Base-by-base conservation (phyloP, 2,797 vertebrate genomes). In the Platalea minor region DNA sequence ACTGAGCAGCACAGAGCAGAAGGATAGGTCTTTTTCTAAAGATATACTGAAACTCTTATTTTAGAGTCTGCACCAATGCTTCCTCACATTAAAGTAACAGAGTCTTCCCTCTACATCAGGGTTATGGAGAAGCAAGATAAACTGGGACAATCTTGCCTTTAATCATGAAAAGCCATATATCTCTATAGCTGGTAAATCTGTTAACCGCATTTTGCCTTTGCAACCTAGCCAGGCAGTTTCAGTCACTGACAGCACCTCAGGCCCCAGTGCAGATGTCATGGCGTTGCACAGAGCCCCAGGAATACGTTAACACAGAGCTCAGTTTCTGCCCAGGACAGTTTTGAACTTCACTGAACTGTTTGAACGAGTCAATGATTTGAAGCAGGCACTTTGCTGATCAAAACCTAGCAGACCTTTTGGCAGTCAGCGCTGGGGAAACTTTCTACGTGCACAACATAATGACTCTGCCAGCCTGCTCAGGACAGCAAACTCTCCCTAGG, bases 181-280 rank as follows among this genome's bases (percentile, higher is more conserved):
- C 33, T 67, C 29, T 57, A 28, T 0, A 77, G 48, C 13, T 43
- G 72, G 35, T 19, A 61, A 6, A 69, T 35, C 7, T n/a, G 21
- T 29, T 61, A 41, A 41, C 13, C 12, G 46, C 26, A 28, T 61
- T 73, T 37, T 78, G 33, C 35, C 16, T 72, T 45, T 35, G 54
- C 56, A 76, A n/a, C 18, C 19, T 4, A 29, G 21, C 23, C 60
- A 37, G 29, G 33, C 33, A 26, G 23, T n/a, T 43, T 5, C 37
- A 60, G 37, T 17, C 19, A 33, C 50, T 16, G 25, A 19, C 10
- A 46, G 73, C 60, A 61, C 41, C 25, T 28, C 2, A 2, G 37
- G 50, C 18, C 6, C 10, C 64, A 65, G 37, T 3, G 3, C 39
- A 63, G 35, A 46, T 1, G 0, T 9, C n/a, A n/a, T 0, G 0